Conservation (phyloP, 2,888 invertebrate species). For the Oasisia sp. region DNA sequence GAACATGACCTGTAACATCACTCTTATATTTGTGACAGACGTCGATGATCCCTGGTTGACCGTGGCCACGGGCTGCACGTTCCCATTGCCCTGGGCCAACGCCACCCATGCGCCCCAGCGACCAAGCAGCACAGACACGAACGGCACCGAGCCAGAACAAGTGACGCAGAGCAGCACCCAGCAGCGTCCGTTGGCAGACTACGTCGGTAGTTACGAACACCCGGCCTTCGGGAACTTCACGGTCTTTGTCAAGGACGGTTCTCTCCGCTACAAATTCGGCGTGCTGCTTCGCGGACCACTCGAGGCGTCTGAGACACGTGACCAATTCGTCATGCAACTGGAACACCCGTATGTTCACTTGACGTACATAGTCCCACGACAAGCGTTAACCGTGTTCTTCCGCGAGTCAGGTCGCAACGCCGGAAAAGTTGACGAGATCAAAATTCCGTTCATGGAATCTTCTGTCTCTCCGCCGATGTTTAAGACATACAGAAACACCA, state of each 20-base stretch:
- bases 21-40: neutral
- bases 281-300: slow-evolving; percentile 13
- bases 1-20: neutral
- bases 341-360: slow-evolving; percentile 20
- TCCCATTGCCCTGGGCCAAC: slow-evolving; percentile 24
- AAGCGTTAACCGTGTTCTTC: slow-evolving; percentile 24
- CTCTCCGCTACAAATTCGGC: slow-evolving; percentile 25
- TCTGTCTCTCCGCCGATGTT: slow-evolving; percentile 28
- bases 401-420: neutral
- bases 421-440: neutral
- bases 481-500: neutral
- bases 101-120: neutral
- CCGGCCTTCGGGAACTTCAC: slow-evolving; percentile 38
- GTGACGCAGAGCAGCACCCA: neutral
- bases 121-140: neutral
- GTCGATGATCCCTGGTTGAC: slow-evolving; percentile 28
- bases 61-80: slow-evolving; percentile 26
- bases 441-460: slow-evolving; percentile 29
- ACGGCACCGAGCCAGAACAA: neutral
- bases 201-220: slow-evolving; percentile 36
- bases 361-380: slow-evolving; percentile 20
- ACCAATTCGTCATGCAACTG: slow-evolving; percentile 13
- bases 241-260: slow-evolving; percentile 21
- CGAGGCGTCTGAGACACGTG: neutral
- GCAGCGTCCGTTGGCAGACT: slow-evolving; percentile 20